Evolutionary conservation across 2,888 invertebrate genomes (phyloP).

Genomic region (Scaptomyza cyrtandrae): DNA sequence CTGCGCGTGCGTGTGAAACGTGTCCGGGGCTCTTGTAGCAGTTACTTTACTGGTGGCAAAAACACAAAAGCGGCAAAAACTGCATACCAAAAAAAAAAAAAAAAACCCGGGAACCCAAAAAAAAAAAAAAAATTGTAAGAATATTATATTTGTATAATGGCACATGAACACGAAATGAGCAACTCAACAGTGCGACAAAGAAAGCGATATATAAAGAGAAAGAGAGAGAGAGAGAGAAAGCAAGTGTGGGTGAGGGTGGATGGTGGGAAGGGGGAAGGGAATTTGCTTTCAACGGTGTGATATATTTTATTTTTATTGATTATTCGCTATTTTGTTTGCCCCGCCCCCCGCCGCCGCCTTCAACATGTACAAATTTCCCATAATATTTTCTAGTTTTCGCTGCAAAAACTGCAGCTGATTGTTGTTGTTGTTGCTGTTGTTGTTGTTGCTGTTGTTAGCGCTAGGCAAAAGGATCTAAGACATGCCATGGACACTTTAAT

Average conservation of each 20-base stretch:
- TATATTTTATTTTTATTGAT: slow-evolving; percentile 80
- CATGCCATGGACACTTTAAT: slow-evolving; percentile 76
- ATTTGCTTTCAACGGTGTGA: slow-evolving; percentile 71
- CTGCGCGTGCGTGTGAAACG: slow-evolving; percentile 75
- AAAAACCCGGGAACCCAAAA: slow-evolving; percentile 18
- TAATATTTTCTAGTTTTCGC: slow-evolving; percentile 60
- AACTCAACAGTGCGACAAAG: slow-evolving; percentile 38
- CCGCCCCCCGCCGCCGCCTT: slow-evolving; percentile 16
- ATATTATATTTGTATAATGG: slow-evolving; percentile 79
- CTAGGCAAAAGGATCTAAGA: slow-evolving; percentile 54
- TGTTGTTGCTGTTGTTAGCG: slow-evolving; percentile 25
- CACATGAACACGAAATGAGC: slow-evolving; percentile 79
- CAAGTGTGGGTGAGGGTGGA: neutral
- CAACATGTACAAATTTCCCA: slow-evolving; percentile 69
- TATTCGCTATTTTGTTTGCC: slow-evolving; percentile 62
- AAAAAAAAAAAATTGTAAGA: slow-evolving; percentile 52
- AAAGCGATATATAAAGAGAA: neutral
- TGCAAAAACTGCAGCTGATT: slow-evolving; percentile 40
- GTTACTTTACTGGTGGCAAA: slow-evolving; percentile 71
- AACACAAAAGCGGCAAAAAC: slow-evolving; percentile 67
- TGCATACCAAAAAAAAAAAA: slow-evolving; percentile 49
- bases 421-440: slow-evolving; percentile 22
- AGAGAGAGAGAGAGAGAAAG: neutral
- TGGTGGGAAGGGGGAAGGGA: slow-evolving; percentile 20
- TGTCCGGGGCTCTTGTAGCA: slow-evolving; percentile 56